Percentiles rank a stretch among this genome's conserved stretches.
These are phyloP conservation scores for Hydrotaea diabolus DNA, from an alignment of 2,888 invertebrate species.

Conservation along the genomic window DNA sequence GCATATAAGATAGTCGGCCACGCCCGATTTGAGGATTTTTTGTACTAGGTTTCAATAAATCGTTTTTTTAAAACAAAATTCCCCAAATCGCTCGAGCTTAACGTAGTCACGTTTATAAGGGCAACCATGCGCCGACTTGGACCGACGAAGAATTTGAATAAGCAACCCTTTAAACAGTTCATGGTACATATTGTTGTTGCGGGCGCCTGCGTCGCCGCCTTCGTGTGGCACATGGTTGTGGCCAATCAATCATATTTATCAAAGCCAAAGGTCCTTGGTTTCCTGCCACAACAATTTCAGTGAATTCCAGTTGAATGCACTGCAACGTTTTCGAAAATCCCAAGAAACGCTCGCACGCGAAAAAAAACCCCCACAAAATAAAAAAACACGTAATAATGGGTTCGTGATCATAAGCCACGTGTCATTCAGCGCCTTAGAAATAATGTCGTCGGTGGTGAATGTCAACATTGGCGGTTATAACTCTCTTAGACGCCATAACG, in stretches of 20 bases:
- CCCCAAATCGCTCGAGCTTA: no score
- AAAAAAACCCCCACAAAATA: conserved; percentile 17
- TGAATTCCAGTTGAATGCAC: conserved; percentile 22
- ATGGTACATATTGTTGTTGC: no score
- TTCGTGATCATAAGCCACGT: conserved; percentile 68
- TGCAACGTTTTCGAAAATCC: neutral
- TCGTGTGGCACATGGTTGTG: conserved; percentile 12
- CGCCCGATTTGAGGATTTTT: no score
- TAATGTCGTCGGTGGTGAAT: conserved; percentile 40
- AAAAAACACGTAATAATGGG: conserved; percentile 43
- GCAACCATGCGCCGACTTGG: no score
- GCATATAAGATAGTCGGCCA: no score
- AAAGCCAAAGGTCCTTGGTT: conserved; percentile 58
- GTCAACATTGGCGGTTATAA: conserved; percentile 63
- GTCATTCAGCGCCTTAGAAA: conserved; percentile 62
- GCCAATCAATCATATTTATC: conserved; percentile 58
- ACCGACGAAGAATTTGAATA: no score
- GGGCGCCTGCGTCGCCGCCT: no score
- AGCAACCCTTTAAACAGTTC: no score
- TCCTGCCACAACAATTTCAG: conserved; percentile 46
- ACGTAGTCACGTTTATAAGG: no score
- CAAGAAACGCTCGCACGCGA: neutral
- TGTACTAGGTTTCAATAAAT: no score
- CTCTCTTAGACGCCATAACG: conserved; percentile 48
- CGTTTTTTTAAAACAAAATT: no score